Conservation (phyloP, 1,140 invertebrate species). For the Cyrtorhinus lividipennis region DNA sequence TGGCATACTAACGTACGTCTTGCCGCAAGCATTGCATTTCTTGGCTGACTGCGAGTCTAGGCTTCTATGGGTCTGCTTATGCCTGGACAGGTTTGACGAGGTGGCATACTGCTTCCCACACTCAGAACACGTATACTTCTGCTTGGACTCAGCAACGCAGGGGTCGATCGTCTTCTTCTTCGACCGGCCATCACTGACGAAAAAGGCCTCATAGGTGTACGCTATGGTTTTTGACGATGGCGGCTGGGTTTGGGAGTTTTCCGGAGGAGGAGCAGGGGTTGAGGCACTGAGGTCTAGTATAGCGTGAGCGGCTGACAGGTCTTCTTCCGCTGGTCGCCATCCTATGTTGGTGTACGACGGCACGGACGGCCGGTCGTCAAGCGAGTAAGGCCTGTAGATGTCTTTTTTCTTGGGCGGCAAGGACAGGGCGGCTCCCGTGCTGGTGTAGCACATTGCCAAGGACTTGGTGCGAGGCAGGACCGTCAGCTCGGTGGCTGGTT, state of each 20-base stretch:
- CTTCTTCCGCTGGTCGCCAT: constrained; percentile 37
- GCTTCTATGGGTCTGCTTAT: constrained; percentile 84
- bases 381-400: constrained; percentile 69
- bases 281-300: constrained; percentile 74
- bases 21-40: constrained; percentile 85
- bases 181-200: constrained; percentile 83
- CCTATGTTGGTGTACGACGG: constrained; percentile 24
- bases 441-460: constrained; percentile 64
- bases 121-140: constrained; percentile 76
- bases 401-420: constrained; percentile 76
- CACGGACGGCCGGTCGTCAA: constrained; percentile 42
- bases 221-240: constrained; percentile 51
- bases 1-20: constrained; percentile 95
- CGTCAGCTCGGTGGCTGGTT: constrained; percentile 32
- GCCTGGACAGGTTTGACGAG: constrained; percentile 86
- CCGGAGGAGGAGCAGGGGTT: constrained; percentile 41
- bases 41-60: constrained; percentile 85
- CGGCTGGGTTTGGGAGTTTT: constrained; percentile 20
- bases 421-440: constrained; percentile 61
- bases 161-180: constrained; percentile 37
- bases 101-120: constrained; percentile 96
- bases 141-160: constrained; percentile 1
- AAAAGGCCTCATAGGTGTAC: constrained; percentile 92
- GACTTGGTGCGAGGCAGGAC: constrained; percentile 33
- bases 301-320: constrained; percentile 67